Base-by-base conservation (phyloP, 2,888 invertebrate species). In the Dione vanillae region DNA sequence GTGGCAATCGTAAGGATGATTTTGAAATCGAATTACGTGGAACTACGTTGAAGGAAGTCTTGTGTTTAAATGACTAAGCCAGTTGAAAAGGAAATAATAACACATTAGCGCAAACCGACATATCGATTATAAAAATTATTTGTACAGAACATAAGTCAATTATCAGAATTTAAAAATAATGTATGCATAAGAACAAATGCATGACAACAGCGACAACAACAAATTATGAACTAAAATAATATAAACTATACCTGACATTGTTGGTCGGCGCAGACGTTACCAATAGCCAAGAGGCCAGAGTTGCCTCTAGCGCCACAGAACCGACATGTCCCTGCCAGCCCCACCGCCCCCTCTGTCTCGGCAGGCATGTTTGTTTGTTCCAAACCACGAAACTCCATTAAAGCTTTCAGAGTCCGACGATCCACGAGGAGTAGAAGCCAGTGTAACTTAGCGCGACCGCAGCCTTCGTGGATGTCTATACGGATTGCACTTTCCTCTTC, bases 401-500 rank as follows among this genome's bases (percentile, higher is more conserved):
- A 89, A 0, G 96, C 97, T 86, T 99, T 99, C 16, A 99, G 91
- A 0, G 99, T 99, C 78, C 97, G 96, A 0, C 98, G 97, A 85
- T 99, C 99, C 0, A 99, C 98, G 27, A 99, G 91, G 0, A 98
- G 96, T 80, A 99, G 93, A 8, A 99, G 94, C 98, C 99, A 99
- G 88, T 98, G 98, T 7, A 99, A 93, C 88, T 99, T 99, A 0
- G 98, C 98, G 47, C 99, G 95, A 0, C 99, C 99, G 85, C 99
- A 99, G 0, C 97, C 96, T 89, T 98, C 99, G 88, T 99, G 99
- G n/a, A 99, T 94, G 88, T 99, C 99, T 7, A 99, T 98, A 74
- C 98, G 96, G 73, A 99, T 98, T 0, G 98, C 97, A 85, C 98
- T 98, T 83, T 99, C 98, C 82, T 99, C 98, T 83, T 98, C 98